Base-by-base conservation (phyloP, 2,888 invertebrate species). In the Cryptophagus acutangulus region DNA sequence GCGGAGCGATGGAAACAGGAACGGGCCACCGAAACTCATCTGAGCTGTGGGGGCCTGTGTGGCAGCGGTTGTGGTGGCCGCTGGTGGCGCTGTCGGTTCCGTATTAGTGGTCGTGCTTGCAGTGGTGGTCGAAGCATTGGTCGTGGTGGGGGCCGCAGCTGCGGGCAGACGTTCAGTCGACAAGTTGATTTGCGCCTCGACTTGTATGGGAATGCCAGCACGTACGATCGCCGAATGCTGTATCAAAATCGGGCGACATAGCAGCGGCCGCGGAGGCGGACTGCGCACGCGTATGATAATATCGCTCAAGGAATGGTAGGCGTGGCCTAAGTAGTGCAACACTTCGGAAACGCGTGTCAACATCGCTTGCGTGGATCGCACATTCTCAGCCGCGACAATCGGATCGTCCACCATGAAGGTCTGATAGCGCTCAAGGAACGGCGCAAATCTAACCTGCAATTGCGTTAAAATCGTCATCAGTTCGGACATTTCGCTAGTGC, bases 241-340 rank as follows among this genome's bases (percentile, higher is more conserved):
- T 18, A 85, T 78, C 18, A 84, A 67, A 47, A 83, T 79, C n/a
- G 84, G 83, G 24, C 82, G 75, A 55, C 84, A 84, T 36, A 80
- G 72, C 28, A 89, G 71, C 43, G 77, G 75, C 42, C 89, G 73
- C 1, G 87, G 87, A 3, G 84, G 78, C 3, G 77, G 71, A 50
- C 77, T 76, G 17, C 76, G 73, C 46, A 85, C 76, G 58, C 87
- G 79, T 33, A 87, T 75, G 65, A 82, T 83, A 33, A 94, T 77
- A 63, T 95, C 94, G 58, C 92, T 92, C 33, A 91, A 73, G 1
- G 87, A 83, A 63, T 95, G 95, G 67, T 87, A 88, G 1, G 87
- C 86, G 62, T 95, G 95, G 2, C 90, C 81, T 54, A 94, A 73
- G 51, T 81, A 84, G 65, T 95, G 95, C 60, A 92, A 73, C 15